A percentile compares a stretch with the other conserved stretches of the same genome.
Conservation (phyloP, 2,113 vertebrate species). For the Pomatorhinus ruficollis region DNA sequence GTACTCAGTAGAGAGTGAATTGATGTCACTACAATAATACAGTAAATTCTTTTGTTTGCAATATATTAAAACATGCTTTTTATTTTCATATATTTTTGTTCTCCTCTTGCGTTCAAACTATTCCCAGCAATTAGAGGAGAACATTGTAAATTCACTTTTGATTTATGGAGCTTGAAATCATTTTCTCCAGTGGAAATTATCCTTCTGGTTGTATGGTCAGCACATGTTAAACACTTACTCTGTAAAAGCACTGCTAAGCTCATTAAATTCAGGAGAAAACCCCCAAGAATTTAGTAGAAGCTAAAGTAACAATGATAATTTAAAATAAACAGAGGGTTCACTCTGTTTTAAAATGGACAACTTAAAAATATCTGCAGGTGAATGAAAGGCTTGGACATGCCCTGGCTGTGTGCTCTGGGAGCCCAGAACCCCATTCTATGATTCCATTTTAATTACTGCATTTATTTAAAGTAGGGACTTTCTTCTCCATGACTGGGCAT, state of each 20-base stretch:
- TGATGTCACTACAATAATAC: neutral
- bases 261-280: neutral
- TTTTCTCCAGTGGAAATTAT: constrained; percentile 15
- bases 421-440: neutral
- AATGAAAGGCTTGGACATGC: neutral
- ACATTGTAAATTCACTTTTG: neutral
- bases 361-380: neutral
- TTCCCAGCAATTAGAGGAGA: neutral
- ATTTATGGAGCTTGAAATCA: constrained; percentile 9
- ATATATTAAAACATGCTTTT: neutral
- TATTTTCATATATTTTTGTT: neutral
- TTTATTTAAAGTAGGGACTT: neutral
- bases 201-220: constrained; percentile 25
- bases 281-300: neutral
- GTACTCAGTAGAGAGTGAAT: neutral
- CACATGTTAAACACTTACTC: constrained; percentile 35
- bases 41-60: neutral
- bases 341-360: neutral
- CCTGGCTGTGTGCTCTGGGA: neutral
- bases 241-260: constrained; percentile 23
- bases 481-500: neutral
- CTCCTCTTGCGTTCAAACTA: neutral
- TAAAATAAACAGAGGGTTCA: neutral
- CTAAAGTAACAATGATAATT: neutral
- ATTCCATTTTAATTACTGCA: neutral